Conservation (phyloP, 2,797 vertebrate species). For the Tachyglossus aculeatus region DNA sequence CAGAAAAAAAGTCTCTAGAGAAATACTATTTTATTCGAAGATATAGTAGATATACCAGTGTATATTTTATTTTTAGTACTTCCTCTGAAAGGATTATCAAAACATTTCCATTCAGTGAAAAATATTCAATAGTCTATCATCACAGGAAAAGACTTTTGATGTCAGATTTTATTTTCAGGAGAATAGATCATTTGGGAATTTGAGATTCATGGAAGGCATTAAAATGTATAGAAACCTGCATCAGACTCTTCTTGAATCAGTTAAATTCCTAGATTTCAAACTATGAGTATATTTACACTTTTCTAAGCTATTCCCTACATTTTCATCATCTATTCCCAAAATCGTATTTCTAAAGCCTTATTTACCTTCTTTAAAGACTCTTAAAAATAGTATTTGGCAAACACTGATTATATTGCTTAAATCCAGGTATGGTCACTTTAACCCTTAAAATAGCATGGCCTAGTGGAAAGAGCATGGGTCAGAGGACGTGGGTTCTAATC, state of each 20-base stretch:
- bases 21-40: background rate
- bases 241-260: background rate
- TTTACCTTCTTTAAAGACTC: too few relatives aligned
- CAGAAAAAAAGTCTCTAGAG: background rate
- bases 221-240: background rate
- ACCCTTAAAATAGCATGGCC: too few relatives aligned
- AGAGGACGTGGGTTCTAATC: too few relatives aligned
- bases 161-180: slow-evolving; percentile 9
- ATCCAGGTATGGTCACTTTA: too few relatives aligned
- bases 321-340: too few relatives aligned
- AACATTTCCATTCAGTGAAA: slow-evolving; percentile 3
- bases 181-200: slow-evolving; percentile 3
- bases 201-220: background rate
- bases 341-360: too few relatives aligned
- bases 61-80: background rate
- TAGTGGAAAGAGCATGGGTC: too few relatives aligned
- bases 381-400: too few relatives aligned
- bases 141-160: background rate
- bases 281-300: background rate
- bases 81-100: slow-evolving; percentile 10
- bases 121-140: background rate
- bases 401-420: too few relatives aligned
- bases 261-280: background rate
- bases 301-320: too few relatives aligned
- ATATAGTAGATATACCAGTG: background rate